Base-by-base conservation (phyloP, 2,888 invertebrate species). In the Andrena bicolor region DNA sequence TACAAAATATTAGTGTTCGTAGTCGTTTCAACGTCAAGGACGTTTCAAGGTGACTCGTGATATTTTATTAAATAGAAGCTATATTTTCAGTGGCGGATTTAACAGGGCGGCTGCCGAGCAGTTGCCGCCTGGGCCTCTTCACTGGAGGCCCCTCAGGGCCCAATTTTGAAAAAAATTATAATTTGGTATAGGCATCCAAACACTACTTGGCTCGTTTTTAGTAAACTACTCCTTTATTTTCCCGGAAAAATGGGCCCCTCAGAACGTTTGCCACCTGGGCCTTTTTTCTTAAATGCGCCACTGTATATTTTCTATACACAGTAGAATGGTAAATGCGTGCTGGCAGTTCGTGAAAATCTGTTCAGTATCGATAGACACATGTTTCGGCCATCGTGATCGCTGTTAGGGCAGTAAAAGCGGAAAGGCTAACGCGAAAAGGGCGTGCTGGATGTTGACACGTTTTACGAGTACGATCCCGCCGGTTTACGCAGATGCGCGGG, bases 381-480 rank as follows among this genome's bases (percentile, higher is more conserved):
- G 53, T 10, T 8, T 30, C 49, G 32, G 64, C 26, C 56, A 30
- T 6, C 20, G 10, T 2, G 13, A 20, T 28, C 51, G 51, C 51
- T n/a, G n/a, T n/a, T 5, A 32, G 0, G 16, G 13, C 20, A 13
- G 6, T 68, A 63, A 58, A 80, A 51, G 41, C 41, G 41, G 41
- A 41, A 75, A 26, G 69, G 69, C 80, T 80, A 80, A 81, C 56
- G 68, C 8, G 23, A 26, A 41, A 49, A 32, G 13, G 72, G n/a
- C 49, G 51, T 23, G 41, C 13, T 35, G 6, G 26, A n/a, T 35
- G 71, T 79, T 60, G 72, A 79, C 79, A 61, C 49, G 60, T 61
- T 73, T 78, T 78, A 78, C 60, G 79, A 72, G 80, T 16, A n/a
- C 48, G 80, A 71, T 71, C 61, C 26, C 16, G 23, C 13, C n/a